Evolutionary conservation across 2,113 vertebrate genomes (phyloP).

Genomic region (Indri indri): DNA sequence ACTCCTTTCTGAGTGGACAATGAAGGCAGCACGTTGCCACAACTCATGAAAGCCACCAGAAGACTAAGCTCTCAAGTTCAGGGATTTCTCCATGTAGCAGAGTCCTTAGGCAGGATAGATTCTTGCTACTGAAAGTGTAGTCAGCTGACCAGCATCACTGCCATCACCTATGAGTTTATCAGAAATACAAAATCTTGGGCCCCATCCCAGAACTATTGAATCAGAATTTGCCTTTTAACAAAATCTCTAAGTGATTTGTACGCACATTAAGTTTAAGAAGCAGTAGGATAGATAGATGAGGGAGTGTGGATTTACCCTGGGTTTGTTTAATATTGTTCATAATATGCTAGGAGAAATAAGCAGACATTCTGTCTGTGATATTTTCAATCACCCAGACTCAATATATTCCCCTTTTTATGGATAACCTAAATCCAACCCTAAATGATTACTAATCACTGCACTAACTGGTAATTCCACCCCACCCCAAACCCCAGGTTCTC

Average conservation of each 20-base stretch:
- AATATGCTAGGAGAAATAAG: slow-evolving; percentile 8
- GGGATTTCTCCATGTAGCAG: not conserved
- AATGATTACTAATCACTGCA: not conserved
- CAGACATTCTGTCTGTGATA: not conserved
- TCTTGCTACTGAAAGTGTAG: not conserved
- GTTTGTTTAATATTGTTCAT: slow-evolving; percentile 2
- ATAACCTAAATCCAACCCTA: not conserved
- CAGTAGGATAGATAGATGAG: not conserved
- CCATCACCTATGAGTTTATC: not conserved
- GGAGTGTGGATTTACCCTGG: not conserved
- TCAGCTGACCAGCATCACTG: not conserved
- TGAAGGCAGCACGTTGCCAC: not conserved
- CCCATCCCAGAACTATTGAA: not conserved
- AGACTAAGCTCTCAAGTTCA: not conserved
- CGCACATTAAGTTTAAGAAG: not conserved
- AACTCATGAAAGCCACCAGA: not conserved
- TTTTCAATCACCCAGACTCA: not conserved
- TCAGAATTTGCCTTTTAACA: not conserved
- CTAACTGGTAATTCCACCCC: not conserved
- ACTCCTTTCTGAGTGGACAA: not conserved
- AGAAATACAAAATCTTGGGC: not conserved
- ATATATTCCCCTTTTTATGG: not conserved
- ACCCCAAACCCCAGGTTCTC: not conserved
- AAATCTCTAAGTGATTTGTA: not conserved
- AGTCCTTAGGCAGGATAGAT: not conserved